phyloP scores from a whole-genome alignment of 30 jellyfish, hydroid and myxozoan species.

The Aurelia sp. region DNA sequence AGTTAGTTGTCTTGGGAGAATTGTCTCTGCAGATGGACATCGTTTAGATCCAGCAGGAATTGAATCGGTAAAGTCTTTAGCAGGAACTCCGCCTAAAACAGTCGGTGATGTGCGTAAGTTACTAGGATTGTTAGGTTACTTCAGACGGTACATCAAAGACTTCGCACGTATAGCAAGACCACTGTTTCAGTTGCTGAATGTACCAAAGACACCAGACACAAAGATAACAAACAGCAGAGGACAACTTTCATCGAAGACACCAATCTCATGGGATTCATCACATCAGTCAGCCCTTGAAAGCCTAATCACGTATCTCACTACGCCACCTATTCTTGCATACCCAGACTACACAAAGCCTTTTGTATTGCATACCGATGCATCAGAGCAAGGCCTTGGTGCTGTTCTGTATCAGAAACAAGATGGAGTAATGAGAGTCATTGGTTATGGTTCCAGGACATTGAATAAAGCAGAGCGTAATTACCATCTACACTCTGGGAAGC shows the following conservation, averaged over 20 bases:
- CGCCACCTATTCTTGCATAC: slow-evolving; percentile 18
- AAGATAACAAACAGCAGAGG: slow-evolving; percentile 16
- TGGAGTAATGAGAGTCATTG: slow-evolving; percentile 24
- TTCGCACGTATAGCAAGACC: slow-evolving; percentile 48
- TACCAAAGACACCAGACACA: slow-evolving; percentile 12
- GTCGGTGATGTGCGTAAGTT: slow-evolving; percentile 29
- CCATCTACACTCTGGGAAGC: background rate
- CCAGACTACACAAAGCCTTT: too few relatives aligned
- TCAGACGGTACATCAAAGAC: slow-evolving; percentile 32
- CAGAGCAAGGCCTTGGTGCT: slow-evolving; percentile 59
- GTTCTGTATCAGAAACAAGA: slow-evolving; percentile 46
- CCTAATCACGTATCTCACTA: slow-evolving; percentile 13
- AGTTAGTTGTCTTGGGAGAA: too few relatives aligned
- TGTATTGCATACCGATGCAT: slow-evolving; percentile 61
- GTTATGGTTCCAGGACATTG: slow-evolving; percentile 33
- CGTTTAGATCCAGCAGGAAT: background rate
- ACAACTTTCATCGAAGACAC: slow-evolving; percentile 11
- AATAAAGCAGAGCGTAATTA: slow-evolving; percentile 18
- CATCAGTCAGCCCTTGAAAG: slow-evolving; percentile 14
- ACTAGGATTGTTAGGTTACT: slow-evolving; percentile 48
- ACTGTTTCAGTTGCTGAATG: slow-evolving; percentile 33
- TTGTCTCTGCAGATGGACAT: slow-evolving; percentile 28
- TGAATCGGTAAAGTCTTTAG: slow-evolving; percentile 22
- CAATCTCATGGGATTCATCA: slow-evolving; percentile 12
- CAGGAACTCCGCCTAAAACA: slow-evolving; percentile 10